A percentile compares a stretch with the other conserved stretches of the same genome.
Conservation (phyloP, 1,140 invertebrate species). For the Polyergus mexicanus region DNA sequence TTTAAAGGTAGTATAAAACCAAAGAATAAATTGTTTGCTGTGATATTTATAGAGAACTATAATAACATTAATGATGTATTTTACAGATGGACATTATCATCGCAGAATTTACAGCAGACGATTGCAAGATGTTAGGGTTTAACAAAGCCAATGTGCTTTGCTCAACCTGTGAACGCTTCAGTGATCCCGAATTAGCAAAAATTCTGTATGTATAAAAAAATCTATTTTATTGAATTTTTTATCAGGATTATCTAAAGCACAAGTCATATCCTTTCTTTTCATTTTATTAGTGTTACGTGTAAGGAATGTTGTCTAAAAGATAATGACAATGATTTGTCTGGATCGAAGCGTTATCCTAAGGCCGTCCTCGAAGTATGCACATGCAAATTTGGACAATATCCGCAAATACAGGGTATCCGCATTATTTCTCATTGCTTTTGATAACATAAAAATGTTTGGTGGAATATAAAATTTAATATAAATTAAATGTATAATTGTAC, state of each 20-base stretch:
- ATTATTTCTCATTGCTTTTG: slow-evolving; percentile 1
- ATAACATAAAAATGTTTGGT: background rate
- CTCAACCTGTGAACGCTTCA: slow-evolving; percentile 94
- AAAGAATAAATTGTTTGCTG: background rate
- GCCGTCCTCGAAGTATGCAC: slow-evolving; percentile 97
- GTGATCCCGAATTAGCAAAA: slow-evolving; percentile 91
- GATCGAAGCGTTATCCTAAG: slow-evolving; percentile 92
- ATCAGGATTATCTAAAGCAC: background rate
- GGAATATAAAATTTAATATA: background rate
- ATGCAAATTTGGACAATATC: slow-evolving; percentile 98
- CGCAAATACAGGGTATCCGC: slow-evolving; percentile 95
- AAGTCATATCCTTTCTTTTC: background rate
- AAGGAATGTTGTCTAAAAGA: slow-evolving; percentile 90
- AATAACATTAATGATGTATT: background rate
- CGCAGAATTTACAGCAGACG: slow-evolving; percentile 91
- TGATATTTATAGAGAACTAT: background rate
- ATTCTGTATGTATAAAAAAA: slow-evolving; percentile 87
- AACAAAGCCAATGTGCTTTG: slow-evolving; percentile 95
- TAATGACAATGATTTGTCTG: slow-evolving; percentile 89
- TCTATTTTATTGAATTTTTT: slow-evolving; percentile 7
- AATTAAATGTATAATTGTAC: background rate
- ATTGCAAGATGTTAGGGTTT: slow-evolving; percentile 95
- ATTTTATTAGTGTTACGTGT: slow-evolving; percentile 89
- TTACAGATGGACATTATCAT: slow-evolving; percentile 44
- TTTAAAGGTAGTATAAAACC: background rate